Evolutionary conservation across 1,140 invertebrate genomes (phyloP).

Genomic region (Dermatophagoides farinae): DNA sequence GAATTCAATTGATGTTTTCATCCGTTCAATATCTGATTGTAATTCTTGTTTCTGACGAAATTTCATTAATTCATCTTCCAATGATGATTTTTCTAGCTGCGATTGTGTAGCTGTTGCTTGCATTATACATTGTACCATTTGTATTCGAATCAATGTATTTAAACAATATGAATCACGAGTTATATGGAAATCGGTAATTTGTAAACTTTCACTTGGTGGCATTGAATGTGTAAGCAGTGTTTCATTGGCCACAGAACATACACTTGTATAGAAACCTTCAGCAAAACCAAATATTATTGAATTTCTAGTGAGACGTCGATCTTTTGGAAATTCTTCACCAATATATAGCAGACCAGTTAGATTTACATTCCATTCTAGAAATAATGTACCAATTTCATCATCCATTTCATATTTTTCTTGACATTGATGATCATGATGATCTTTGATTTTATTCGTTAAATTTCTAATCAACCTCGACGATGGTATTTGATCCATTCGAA

Average conservation of each 20-base stretch:
- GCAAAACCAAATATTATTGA: slow-evolving; percentile 67
- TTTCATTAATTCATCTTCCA: slow-evolving; percentile 24
- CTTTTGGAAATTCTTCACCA: slow-evolving; percentile 33
- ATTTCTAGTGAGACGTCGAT: slow-evolving; percentile 49
- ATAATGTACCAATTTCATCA: background rate
- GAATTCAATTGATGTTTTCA: slow-evolving; percentile 22
- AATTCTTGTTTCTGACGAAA: slow-evolving; percentile 23
- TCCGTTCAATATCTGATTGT: background rate
- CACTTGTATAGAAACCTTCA: slow-evolving; percentile 47
- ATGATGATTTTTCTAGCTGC: slow-evolving; percentile 31
- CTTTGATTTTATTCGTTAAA: background rate
- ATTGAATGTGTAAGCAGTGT: background rate
- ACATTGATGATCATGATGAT: background rate
- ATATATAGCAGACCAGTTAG: slow-evolving; percentile 1
- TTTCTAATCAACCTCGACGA: background rate
- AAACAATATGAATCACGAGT: slow-evolving; percentile 13
- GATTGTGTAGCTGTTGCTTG: slow-evolving; percentile 34
- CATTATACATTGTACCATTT: slow-evolving; percentile 35
- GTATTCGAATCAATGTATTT: slow-evolving; percentile 28
- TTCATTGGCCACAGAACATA: background rate
- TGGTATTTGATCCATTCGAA: background rate
- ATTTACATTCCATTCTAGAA: slow-evolving; percentile 8
- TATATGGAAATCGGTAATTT: background rate
- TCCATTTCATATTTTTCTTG: background rate
- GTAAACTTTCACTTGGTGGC: background rate